phyloP scores from a whole-genome alignment of 1,140 invertebrate genomes.

The Stegodyphus mimosarum region DNA sequence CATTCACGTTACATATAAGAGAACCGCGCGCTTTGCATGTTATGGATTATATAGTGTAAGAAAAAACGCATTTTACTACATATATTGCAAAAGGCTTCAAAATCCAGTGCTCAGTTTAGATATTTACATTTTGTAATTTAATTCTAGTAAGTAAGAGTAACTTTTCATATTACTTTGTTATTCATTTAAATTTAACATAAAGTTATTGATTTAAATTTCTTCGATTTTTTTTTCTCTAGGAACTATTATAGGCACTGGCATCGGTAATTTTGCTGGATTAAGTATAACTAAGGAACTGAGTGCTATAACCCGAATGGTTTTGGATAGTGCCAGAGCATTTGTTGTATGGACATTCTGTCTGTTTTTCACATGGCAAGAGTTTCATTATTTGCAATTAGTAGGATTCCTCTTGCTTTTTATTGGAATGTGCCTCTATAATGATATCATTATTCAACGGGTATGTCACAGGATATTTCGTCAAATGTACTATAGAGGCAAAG shows the following conservation, averaged over 20 bases:
- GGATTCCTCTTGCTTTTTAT: slow-evolving; percentile 79
- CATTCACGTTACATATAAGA: too few relatives aligned
- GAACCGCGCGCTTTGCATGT: too few relatives aligned
- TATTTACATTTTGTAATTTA: too few relatives aligned
- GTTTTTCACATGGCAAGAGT: slow-evolving; percentile 68
- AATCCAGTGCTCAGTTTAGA: too few relatives aligned
- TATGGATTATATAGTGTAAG: too few relatives aligned
- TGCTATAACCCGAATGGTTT: slow-evolving; percentile 91
- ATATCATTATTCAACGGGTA: slow-evolving; percentile 72
- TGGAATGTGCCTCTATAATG: slow-evolving; percentile 84
- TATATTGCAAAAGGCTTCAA: too few relatives aligned
- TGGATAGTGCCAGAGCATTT: slow-evolving; percentile 89
- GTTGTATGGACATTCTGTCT: slow-evolving; percentile 89
- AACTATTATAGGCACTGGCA: slow-evolving; percentile 90
- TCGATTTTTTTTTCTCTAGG: slow-evolving; percentile 69
- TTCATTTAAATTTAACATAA: too few relatives aligned
- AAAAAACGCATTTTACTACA: too few relatives aligned
- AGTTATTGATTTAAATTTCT: too few relatives aligned
- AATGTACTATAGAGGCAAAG: not conserved
- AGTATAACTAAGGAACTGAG: slow-evolving; percentile 95
- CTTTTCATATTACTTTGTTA: too few relatives aligned
- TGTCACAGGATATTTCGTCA: slow-evolving; percentile 33
- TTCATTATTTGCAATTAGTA: slow-evolving; percentile 72
- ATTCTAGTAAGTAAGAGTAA: too few relatives aligned
- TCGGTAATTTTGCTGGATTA: slow-evolving; percentile 96